Conservation (phyloP, 2,797 vertebrate genomes). For the Gymnopithys bicolor region DNA sequence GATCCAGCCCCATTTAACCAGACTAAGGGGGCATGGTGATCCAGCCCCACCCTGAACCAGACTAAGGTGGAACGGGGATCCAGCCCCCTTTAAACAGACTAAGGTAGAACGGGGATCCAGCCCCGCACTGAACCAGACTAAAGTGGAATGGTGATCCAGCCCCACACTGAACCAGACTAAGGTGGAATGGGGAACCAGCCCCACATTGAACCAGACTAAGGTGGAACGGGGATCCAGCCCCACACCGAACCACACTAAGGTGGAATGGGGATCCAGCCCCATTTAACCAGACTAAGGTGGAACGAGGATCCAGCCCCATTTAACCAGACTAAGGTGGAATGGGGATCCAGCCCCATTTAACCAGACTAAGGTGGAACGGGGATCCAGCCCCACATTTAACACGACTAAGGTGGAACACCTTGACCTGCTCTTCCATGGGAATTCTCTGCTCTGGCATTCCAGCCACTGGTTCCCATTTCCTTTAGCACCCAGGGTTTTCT, state of each 20-base stretch:
- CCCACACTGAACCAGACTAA: too few relatives aligned
- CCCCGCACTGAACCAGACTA: too few relatives aligned
- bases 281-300: neutral
- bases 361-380: neutral
- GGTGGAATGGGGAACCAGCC: too few relatives aligned
- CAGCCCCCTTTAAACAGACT: too few relatives aligned
- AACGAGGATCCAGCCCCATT: neutral
- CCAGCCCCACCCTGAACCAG: too few relatives aligned
- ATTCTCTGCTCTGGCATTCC: neutral
- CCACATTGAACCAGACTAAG: too few relatives aligned
- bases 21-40: too few relatives aligned
- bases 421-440: neutral
- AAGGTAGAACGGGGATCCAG: too few relatives aligned
- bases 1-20: too few relatives aligned
- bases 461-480: neutral
- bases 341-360: neutral
- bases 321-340: neutral
- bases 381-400: neutral
- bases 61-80: too few relatives aligned
- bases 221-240: neutral
- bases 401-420: neutral
- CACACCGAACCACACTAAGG: neutral
- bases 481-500: neutral
- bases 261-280: neutral
- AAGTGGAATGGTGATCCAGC: too few relatives aligned